Conservation (phyloP, 1,140 invertebrate genomes). For the Dufourea novaeangliae region DNA sequence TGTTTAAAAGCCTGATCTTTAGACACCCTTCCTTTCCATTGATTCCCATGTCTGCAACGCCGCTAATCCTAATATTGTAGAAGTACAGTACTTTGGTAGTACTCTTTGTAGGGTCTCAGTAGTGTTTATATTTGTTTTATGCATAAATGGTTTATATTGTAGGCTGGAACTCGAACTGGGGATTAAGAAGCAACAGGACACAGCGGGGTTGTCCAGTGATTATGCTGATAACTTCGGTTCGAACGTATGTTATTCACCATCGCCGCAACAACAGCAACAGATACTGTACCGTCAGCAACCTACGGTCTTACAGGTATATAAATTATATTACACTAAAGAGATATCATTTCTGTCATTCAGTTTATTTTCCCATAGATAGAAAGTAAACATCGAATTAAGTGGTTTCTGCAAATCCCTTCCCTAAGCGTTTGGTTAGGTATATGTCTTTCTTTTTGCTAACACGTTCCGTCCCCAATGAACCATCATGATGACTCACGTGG, state of each 20-base stretch:
- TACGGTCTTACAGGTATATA: constrained; percentile 75
- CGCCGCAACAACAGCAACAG: constrained; percentile 64
- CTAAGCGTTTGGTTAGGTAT: too few relatives aligned
- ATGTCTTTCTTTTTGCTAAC: too few relatives aligned
- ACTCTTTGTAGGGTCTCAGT: too few relatives aligned
- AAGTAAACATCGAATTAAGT: too few relatives aligned
- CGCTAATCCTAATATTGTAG: background rate
- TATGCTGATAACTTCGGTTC: constrained; percentile 55
- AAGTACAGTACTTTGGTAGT: background rate
- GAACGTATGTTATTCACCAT: constrained; percentile 60
- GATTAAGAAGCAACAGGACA: constrained; percentile 76
- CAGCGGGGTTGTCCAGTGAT: constrained; percentile 27
- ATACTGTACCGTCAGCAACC: constrained; percentile 73
- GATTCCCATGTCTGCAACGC: background rate
- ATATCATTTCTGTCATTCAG: too few relatives aligned
- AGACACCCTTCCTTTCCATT: constrained; percentile 14
- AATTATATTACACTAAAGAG: background rate
- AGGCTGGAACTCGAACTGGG: constrained; percentile 79
- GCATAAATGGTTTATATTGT: constrained; percentile 33
- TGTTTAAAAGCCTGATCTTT: background rate
- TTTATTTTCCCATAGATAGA: too few relatives aligned
- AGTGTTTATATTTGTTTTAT: background rate
- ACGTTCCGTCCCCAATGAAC: too few relatives aligned
- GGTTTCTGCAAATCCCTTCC: too few relatives aligned
- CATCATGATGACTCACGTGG: too few relatives aligned